Percentiles rank a stretch among this genome's conserved stretches.
These are phyloP conservation scores for Montipora sp. DNA, from an alignment of 64 coral and sea anemone genomes.

Conservation along the genomic window DNA sequence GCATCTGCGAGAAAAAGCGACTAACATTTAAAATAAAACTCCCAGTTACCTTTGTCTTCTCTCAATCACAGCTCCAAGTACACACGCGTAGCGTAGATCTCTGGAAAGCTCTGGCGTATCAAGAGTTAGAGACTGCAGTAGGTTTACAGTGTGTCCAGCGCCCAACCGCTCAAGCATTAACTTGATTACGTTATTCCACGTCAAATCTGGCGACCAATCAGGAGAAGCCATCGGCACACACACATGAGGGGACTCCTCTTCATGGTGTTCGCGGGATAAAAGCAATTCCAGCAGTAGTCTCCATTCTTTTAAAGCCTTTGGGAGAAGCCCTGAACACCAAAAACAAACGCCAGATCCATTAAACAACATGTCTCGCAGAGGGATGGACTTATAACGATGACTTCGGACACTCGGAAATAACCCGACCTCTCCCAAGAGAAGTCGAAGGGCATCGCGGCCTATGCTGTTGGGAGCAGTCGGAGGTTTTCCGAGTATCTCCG, in stretches of 20 bases:
- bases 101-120: conserved; percentile 25
- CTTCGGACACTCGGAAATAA: no score
- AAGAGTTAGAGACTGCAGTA: conserved; percentile 73
- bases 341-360: neutral
- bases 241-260: neutral
- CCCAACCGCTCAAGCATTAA: conserved; percentile 74
- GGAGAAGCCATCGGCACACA: conserved; percentile 27
- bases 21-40: no score
- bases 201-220: conserved; percentile 61
- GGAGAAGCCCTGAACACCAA: conserved; percentile 22
- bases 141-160: conserved; percentile 70
- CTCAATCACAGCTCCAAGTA: conserved; percentile 83
- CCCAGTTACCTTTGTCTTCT: conserved; percentile 63
- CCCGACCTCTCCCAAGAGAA: no score
- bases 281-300: conserved; percentile 46
- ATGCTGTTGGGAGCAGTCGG: no score
- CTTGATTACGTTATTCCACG: conserved; percentile 58
- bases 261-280: neutral
- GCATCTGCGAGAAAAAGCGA: no score
- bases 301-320: conserved; percentile 60
- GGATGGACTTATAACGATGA: no score
- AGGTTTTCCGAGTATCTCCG: no score
- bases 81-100: conserved; percentile 77
- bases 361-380: neutral
- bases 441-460: no score